These are phyloP conservation scores for Hippocampus abdominalis DNA, from an alignment of 2,113 vertebrate genomes.

Conservation along the genomic window DNA sequence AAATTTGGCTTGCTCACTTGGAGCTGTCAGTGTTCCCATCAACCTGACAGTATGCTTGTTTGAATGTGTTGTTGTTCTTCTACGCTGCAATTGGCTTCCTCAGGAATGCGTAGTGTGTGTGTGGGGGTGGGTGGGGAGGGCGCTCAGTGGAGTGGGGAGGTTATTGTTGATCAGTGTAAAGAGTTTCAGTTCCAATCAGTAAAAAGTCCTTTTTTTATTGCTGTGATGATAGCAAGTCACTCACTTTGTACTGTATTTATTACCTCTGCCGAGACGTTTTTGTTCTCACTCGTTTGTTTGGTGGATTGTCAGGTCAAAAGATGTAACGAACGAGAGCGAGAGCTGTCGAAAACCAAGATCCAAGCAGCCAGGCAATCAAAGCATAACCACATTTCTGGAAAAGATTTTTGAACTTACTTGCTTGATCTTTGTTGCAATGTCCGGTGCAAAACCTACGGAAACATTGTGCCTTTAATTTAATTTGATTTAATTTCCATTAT, in stretches of 20 bases:
- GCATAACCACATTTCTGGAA: background rate
- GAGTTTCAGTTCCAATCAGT: background rate
- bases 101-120: constrained; percentile 24
- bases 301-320: background rate
- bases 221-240: background rate
- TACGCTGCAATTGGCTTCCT: constrained; percentile 5
- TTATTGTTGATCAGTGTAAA: background rate
- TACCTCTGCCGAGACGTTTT: background rate
- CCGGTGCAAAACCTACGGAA: background rate
- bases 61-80: constrained; percentile 27
- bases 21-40: constrained; percentile 24
- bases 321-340: background rate
- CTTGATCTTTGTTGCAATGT: background rate
- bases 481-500: no score
- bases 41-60: constrained; percentile 23
- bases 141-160: background rate
- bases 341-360: background rate
- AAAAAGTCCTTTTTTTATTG: constrained; percentile 7
- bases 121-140: constrained; percentile 1
- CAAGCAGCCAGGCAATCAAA: background rate
- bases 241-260: constrained; percentile 3
- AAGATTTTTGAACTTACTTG: background rate
- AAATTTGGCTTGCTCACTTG: constrained; percentile 23
- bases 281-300: background rate
- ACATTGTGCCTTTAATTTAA: background rate